Percentiles rank a stretch among this genome's conserved stretches.
phyloP scores from a whole-genome alignment of 23 tunicate genomes.

The Halocynthia roretzi region DNA sequence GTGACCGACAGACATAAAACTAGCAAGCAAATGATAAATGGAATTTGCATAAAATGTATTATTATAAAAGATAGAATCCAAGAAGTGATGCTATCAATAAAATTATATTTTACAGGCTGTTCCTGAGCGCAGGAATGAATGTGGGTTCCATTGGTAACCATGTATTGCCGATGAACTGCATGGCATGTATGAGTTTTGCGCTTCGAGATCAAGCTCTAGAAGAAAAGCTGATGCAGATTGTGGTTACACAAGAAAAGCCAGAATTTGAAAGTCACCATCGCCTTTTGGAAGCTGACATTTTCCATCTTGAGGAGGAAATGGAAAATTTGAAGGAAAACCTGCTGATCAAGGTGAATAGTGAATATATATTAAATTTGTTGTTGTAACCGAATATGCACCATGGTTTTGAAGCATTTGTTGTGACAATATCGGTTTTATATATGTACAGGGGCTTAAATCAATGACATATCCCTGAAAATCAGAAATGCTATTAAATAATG shows the following conservation, averaged over 20 bases:
- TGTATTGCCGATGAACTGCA: conserved; percentile 1
- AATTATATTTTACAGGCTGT: conserved; percentile 30
- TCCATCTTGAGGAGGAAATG: conserved; percentile 55
- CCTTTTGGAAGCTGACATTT: conserved; percentile 67
- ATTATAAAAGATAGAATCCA: neutral
- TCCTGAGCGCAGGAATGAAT: conserved; percentile 34
- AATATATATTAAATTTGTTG: neutral
- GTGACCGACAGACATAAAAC: too few species aligned
- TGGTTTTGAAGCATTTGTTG: too few species aligned
- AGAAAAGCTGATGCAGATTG: conserved; percentile 45
- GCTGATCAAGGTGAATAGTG: conserved; percentile 32
- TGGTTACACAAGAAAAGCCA: conserved; percentile 60
- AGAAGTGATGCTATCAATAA: neutral
- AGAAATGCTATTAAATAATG: too few species aligned
- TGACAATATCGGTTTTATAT: too few species aligned
- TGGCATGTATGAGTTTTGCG: conserved; percentile 38
- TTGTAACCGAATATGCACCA: neutral
- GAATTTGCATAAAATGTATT: neutral
- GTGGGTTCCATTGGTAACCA: conserved; percentile 6
- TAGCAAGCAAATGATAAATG: too few species aligned
- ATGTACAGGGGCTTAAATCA: too few species aligned
- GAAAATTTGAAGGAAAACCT: conserved; percentile 41
- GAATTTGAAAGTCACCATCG: conserved; percentile 78
- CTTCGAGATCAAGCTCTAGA: conserved; percentile 27
- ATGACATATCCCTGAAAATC: too few species aligned